Evolutionary conservation across 2,888 invertebrate species (phyloP), one percentile per base, ranked within the genome.

Genomic region (Cryptocheilus praepositus): DNA sequence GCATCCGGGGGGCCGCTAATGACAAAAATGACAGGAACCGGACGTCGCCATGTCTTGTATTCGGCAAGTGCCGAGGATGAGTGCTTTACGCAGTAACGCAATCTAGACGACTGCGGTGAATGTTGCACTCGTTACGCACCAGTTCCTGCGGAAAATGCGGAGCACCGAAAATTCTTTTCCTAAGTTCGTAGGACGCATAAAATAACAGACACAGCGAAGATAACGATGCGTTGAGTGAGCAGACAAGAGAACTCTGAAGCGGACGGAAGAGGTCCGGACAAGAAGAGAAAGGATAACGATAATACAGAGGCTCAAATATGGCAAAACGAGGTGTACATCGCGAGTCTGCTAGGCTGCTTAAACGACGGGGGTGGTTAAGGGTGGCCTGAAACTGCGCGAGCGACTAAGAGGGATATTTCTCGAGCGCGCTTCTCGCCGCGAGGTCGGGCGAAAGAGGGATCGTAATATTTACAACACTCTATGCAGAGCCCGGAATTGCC

Each of bases 401-500:
- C 64, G 61, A 52, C 58, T 66, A 71, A 65, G 70, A 71, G 70
- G 53, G 67, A 70, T 57, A 45, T 1, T 36, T 11, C 11, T 36
- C 7, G 36, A 36, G 36, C 36, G 36, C 5, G 13, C 4, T 58
- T 22, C 55, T 60, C 61, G 22, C 61, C 16, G 51, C 22, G 25
- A 65, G 53, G 56, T n/a, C 8, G 53, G 36, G 52, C 13, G 44
- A 28, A 44, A 43, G 57, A 49, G 49, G 71, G 66, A 36, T 61
- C 69, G 81, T 80, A 81, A 86, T 87, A 87, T 87, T 87, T 88
- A 86, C 85, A 86, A 83, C 82, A 80, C 81, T 83, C 82, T 80
- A 82, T 81, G 83, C 83, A 83, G 84, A 83, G 77, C 83, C 82
- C 81, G 86, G 85, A 88, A 88, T 88, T 88, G 88, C 87, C 88